These are phyloP conservation scores for Pteropus rufus DNA, from an alignment of 2,797 vertebrate species.

Conservation along the genomic window DNA sequence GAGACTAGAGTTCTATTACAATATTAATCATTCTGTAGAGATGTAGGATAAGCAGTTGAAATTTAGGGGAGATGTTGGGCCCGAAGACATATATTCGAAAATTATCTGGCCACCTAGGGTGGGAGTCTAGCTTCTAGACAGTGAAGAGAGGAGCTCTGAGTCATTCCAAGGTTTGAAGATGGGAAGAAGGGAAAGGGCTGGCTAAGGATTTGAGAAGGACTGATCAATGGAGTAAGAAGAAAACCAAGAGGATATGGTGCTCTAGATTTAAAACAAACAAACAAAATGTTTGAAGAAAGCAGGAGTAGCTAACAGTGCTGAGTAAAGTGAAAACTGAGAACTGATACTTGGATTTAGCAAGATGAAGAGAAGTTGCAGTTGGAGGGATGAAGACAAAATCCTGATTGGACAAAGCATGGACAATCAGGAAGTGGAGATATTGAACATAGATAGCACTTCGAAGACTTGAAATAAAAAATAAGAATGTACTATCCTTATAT, in stretches of 20 bases:
- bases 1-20: background rate
- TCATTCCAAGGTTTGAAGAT: background rate
- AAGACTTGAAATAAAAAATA: conserved; percentile 18
- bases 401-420: background rate
- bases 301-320: background rate
- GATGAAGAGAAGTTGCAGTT: background rate
- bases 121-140: background rate
- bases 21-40: background rate
- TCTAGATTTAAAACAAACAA: background rate
- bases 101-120: background rate
- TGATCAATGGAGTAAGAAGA: background rate
- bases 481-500: background rate
- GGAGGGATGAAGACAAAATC: background rate
- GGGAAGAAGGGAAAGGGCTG: background rate
- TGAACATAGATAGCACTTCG: background rate
- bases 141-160: background rate
- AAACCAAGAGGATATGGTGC: background rate
- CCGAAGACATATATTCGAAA: background rate
- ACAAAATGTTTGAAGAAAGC: background rate
- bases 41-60: background rate
- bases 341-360: background rate
- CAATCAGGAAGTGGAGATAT: background rate
- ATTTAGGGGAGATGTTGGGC: background rate
- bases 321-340: background rate
- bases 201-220: background rate